Evolutionary conservation across 1,140 invertebrate genomes (phyloP), one percentile per base, ranked within the genome.

Genomic region (Wiebesia pumilae): DNA sequence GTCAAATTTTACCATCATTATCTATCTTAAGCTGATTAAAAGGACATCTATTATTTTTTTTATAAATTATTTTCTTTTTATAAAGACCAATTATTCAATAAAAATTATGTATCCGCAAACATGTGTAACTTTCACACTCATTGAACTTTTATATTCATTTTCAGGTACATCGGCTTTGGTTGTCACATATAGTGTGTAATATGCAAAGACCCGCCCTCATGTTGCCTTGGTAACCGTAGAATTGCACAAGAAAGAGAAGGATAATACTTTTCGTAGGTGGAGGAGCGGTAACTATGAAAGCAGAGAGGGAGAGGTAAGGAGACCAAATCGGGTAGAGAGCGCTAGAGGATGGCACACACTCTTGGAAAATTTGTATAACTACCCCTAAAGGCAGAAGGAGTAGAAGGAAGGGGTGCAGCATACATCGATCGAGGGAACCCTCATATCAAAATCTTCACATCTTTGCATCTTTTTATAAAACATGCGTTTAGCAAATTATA

Each of bases 321-420:
- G 87, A 87, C 86, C 62, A 89, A 84, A 89, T 75, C 84, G 86
- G 86, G 88, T 88, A 88, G 88, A 89, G 85, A 87, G 73, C 83
- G 82, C 88, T 87, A 65, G 88, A 89, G 87, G 90, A 89, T 87
- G 89, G 90, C 90, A 92, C 92, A 92, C 90, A 92, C 92, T 93
- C 92, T 93, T 92, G 90, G 92, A 93, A 80, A 93, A 93, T 93
- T 93, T 93, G 92, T 93, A 93, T 93, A 93, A 93, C 93, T 93
- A 93, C 92, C 91, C 91, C 92, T 91, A 90, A 89, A 90, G 90
- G 90, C 89, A 89, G 89, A 87, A 89, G 87, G 88, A 90, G 90
- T 84, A 89, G 85, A 83, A 88, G 75, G 89, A 85, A 85, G 89
- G 88, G 89, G 91, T 88, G 90, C 90, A 88, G 90, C 91, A 92